Conservation (phyloP, 1,140 invertebrate species). For the Ruditapes philippinarum region DNA sequence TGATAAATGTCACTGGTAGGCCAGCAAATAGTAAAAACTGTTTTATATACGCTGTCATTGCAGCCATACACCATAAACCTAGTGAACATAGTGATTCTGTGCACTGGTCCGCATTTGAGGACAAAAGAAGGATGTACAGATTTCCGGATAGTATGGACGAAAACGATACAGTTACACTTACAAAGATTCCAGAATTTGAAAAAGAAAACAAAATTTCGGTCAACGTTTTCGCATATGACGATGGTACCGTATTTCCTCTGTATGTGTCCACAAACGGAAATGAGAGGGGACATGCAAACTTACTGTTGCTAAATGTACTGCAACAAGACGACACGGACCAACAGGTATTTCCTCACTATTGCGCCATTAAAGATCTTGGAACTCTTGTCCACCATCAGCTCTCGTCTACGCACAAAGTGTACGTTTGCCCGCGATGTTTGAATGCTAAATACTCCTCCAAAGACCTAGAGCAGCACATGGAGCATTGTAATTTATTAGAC, state of each 20-base stretch:
- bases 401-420: neutral
- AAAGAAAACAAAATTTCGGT: neutral
- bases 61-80: neutral
- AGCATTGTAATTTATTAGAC: neutral
- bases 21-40: neutral
- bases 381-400: neutral
- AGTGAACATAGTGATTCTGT: neutral
- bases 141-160: neutral
- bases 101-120: neutral
- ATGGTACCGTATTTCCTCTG: neutral
- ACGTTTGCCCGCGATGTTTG: neutral
- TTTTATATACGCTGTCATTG: neutral
- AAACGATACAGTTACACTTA: neutral
- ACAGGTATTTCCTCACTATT: neutral
- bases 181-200: neutral
- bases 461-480: neutral
- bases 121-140: neutral
- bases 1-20: neutral
- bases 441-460: neutral
- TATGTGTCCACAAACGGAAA: neutral
- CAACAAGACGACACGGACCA: no score
- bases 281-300: neutral
- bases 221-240: neutral
- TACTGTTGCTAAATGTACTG: neutral
- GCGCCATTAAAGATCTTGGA: neutral